Evolutionary conservation across 2,888 invertebrate genomes (phyloP).

Genomic region (Patella caerulea): DNA sequence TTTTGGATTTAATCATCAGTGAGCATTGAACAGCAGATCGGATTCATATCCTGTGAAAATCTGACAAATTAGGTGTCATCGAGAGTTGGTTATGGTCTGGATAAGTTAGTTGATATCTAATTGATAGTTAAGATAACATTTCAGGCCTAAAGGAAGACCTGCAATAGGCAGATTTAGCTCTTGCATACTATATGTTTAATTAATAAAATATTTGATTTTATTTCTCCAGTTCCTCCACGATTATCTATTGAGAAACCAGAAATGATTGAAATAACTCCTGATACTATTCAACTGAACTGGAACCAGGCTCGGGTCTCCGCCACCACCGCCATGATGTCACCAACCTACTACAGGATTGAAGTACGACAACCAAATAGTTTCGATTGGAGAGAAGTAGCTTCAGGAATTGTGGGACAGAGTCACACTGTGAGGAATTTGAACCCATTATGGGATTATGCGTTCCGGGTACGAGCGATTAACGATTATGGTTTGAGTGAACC

Average conservation of each 20-base stretch:
- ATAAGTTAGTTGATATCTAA: no score
- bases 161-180: no score
- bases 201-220: not conserved
- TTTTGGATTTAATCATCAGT: no score
- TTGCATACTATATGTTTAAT: no score
- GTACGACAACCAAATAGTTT: conserved; percentile 38
- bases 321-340: conserved; percentile 46
- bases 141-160: no score
- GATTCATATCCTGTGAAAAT: no score
- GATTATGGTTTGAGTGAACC: conserved; percentile 88
- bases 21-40: no score
- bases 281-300: conserved; percentile 61
- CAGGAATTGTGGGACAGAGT: conserved; percentile 47
- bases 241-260: conserved; percentile 67
- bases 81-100: no score
- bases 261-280: conserved; percentile 50
- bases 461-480: conserved; percentile 95
- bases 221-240: conserved; percentile 61
- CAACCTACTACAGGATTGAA: conserved; percentile 61
- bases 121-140: no score
- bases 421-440: conserved; percentile 75
- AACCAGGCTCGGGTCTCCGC: conserved; percentile 57
- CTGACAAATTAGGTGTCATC: no score
- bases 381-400: conserved; percentile 63
- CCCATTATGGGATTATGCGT: conserved; percentile 95